A percentile compares a stretch with the other conserved stretches of the same genome.
Evolutionary conservation across 2,888 invertebrate species (phyloP).

Genomic region (Dolomedes plantarius): DNA sequence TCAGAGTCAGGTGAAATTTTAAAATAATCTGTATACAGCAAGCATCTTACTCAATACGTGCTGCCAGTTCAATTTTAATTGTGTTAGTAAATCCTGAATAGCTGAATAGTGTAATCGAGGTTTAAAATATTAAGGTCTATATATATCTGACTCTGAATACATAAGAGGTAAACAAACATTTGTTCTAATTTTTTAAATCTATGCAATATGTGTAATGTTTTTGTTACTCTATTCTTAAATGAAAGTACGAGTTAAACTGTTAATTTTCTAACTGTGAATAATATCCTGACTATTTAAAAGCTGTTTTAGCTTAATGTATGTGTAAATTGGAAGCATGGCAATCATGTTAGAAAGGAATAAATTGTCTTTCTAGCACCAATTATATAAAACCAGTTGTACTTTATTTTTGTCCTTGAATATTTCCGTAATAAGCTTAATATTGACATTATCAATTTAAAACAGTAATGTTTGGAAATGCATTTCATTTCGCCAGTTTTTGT

Average conservation of each 20-base stretch:
- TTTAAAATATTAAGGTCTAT: neutral
- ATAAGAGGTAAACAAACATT: neutral
- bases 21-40: no score
- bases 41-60: no score
- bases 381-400: slow-evolving; percentile 17
- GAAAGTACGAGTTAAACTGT: neutral
- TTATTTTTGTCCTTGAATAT: no score
- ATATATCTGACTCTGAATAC: neutral
- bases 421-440: no score
- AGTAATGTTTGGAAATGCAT: no score
- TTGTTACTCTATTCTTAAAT: neutral
- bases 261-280: neutral
- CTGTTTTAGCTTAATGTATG: slow-evolving; percentile 32
- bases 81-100: neutral
- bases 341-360: slow-evolving; percentile 65
- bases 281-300: neutral
- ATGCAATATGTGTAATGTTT: neutral
- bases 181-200: neutral
- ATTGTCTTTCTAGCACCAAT: slow-evolving; percentile 46
- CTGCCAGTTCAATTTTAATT: neutral
- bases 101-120: neutral
- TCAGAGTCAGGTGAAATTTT: neutral
- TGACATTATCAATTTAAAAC: no score
- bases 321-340: slow-evolving; percentile 51
- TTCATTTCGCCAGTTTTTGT: no score